Conservation (phyloP, 2,888 invertebrate genomes). For the Elgonia sp. region DNA sequence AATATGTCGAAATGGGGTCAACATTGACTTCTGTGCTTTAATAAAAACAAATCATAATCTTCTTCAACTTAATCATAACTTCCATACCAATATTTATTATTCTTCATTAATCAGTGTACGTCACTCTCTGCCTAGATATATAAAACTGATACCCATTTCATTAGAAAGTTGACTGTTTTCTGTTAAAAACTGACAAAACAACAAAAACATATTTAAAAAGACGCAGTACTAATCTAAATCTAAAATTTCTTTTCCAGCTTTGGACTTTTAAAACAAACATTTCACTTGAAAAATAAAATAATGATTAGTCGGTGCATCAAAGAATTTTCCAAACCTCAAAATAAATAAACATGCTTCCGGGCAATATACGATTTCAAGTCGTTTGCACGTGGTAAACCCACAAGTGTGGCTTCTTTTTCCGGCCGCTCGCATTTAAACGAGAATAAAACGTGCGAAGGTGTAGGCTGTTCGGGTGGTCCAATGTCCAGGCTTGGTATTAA, state of each 20-base stretch:
- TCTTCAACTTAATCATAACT: background rate
- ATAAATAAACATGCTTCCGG: conserved; percentile 68
- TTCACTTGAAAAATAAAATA: conserved; percentile 46
- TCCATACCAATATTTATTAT: background rate
- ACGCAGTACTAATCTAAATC: background rate
- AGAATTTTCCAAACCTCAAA: conserved; percentile 60
- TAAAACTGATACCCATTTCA: background rate
- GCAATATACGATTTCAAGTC: conserved; percentile 61
- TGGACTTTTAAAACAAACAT: conserved; percentile 23
- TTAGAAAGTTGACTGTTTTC: no score
- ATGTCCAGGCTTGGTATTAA: conserved; percentile 80
- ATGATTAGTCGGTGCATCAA: conserved; percentile 60
- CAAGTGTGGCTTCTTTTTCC: conserved; percentile 63
- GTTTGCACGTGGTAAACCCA: conserved; percentile 56
- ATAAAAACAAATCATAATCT: background rate
- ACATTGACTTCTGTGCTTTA: background rate
- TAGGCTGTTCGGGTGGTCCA: conserved; percentile 83
- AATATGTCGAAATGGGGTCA: background rate
- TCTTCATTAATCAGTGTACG: background rate
- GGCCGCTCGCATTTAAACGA: conserved; percentile 62
- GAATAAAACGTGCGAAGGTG: conserved; percentile 71
- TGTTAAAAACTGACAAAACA: background rate
- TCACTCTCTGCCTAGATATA: background rate
- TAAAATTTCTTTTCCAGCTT: background rate
- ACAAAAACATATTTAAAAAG: conserved; percentile 3